A percentile compares a stretch with the other conserved stretches of the same genome.
Conservation (phyloP, 2,888 invertebrate genomes). For the Dryomyza anilis region DNA sequence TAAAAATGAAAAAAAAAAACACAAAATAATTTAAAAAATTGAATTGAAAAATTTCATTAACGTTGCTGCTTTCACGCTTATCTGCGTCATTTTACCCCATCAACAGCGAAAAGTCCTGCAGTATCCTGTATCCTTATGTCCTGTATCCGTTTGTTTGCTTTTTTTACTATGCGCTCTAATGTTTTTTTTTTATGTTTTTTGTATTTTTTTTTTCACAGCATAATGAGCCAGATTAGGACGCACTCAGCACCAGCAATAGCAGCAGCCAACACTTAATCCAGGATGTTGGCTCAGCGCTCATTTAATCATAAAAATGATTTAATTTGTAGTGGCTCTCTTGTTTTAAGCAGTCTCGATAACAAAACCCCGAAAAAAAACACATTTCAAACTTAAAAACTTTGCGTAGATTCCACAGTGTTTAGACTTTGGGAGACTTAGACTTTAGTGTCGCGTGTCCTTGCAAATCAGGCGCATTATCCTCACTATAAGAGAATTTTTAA, state of each 20-base stretch:
- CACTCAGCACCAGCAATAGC: conserved; percentile 17
- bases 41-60: conserved; percentile 25
- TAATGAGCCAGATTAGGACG: conserved; percentile 17
- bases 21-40: not conserved
- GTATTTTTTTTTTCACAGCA: not conserved
- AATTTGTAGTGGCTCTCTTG: conserved; percentile 1
- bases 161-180: not conserved
- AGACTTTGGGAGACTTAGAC: too few species aligned
- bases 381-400: too few species aligned
- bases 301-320: conserved; percentile 25
- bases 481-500: too few species aligned
- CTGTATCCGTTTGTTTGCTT: not conserved
- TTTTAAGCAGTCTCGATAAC: not conserved
- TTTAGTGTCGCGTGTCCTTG: too few species aligned
- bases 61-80: conserved; percentile 33
- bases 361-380: too few species aligned
- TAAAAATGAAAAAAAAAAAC: not conserved
- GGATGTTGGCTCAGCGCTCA: not conserved
- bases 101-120: not conserved
- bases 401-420: too few species aligned
- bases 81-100: not conserved
- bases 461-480: not conserved
- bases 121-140: not conserved
- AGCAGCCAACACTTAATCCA: conserved; percentile 12
- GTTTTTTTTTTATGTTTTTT: not conserved